Percentiles rank a stretch among this genome's conserved stretches.
Evolutionary conservation across 2,888 invertebrate species (phyloP).

Genomic region (Orchesella flavescens): DNA sequence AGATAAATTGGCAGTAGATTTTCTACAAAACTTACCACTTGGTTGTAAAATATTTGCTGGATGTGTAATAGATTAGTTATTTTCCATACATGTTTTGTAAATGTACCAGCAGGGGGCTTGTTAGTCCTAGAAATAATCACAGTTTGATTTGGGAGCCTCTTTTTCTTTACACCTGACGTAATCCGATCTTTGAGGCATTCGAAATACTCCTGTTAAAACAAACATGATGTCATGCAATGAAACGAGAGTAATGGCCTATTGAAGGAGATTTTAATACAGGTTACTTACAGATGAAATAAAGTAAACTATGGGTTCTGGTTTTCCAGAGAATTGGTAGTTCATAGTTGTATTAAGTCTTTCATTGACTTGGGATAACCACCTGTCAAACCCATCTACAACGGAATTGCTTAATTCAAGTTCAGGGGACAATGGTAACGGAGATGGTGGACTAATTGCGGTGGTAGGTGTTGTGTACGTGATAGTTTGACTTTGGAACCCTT

Average conservation of each 20-base stretch:
- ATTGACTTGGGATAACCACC: constrained; percentile 85
- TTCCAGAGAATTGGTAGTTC: constrained; percentile 81
- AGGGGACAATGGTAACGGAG: constrained; percentile 49
- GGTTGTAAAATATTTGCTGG: constrained; percentile 83
- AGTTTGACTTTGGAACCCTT: neutral
- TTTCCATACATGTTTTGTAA: constrained; percentile 83
- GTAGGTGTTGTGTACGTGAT: neutral
- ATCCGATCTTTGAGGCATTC: constrained; percentile 83
- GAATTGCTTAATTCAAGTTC: neutral
- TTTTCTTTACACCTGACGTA: constrained; percentile 79
- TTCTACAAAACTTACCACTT: constrained; percentile 76
- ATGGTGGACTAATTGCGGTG: neutral
- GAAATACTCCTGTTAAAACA: constrained; percentile 79
- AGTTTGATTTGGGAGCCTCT: constrained; percentile 80
- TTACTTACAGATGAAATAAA: constrained; percentile 80
- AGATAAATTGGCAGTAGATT: too few relatives aligned
- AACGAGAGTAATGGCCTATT: neutral
- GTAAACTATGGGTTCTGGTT: constrained; percentile 81
- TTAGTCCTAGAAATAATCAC: constrained; percentile 79
- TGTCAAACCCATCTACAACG: constrained; percentile 77
- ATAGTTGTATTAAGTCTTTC: constrained; percentile 85
- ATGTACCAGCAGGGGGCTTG: constrained; percentile 80
- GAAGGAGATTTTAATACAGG: neutral
- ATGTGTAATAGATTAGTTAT: constrained; percentile 83
- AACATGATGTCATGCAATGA: too few relatives aligned